These are phyloP conservation scores for Cosmia pyralina DNA, from an alignment of 2,888 invertebrate species.

Conservation along the genomic window DNA sequence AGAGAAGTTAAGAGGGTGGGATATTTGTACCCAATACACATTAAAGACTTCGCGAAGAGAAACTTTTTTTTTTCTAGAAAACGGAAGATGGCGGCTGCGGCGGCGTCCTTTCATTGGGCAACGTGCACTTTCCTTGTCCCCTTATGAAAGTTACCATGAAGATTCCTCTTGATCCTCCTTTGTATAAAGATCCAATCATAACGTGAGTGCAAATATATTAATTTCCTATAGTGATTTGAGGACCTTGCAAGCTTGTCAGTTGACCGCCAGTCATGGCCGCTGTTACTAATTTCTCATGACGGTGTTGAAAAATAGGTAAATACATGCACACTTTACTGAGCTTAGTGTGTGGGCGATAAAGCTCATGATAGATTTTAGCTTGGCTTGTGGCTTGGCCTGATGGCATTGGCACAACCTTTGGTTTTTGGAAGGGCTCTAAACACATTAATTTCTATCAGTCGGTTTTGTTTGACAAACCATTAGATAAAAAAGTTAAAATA, in stretches of 20 bases:
- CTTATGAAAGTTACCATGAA: constrained; percentile 73
- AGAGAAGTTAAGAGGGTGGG: not conserved
- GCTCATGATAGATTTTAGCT: not conserved
- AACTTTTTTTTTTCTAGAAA: constrained; percentile 34
- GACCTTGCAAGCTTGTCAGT: not conserved
- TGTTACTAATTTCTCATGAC: not conserved
- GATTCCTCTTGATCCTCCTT: constrained; percentile 75
- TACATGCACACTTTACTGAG: no score
- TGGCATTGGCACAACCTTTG: not conserved
- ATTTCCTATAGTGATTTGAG: not conserved
- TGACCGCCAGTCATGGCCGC: not conserved
- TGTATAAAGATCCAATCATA: constrained; percentile 75
- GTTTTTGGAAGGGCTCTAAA: not conserved
- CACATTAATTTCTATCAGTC: not conserved
- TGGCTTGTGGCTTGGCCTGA: not conserved
- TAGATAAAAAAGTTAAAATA: not conserved
- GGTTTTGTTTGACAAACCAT: not conserved
- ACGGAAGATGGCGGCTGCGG: constrained; percentile 65
- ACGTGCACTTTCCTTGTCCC: constrained; percentile 79
- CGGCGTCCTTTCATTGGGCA: constrained; percentile 66
- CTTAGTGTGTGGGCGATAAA: no score
- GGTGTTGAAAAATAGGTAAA: not conserved
- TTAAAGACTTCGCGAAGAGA: not conserved
- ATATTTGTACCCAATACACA: no score
- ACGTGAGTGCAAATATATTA: constrained; percentile 66